These are phyloP conservation scores for Drosophila azteca DNA, from an alignment of 1,140 invertebrate genomes.

Conservation along the genomic window DNA sequence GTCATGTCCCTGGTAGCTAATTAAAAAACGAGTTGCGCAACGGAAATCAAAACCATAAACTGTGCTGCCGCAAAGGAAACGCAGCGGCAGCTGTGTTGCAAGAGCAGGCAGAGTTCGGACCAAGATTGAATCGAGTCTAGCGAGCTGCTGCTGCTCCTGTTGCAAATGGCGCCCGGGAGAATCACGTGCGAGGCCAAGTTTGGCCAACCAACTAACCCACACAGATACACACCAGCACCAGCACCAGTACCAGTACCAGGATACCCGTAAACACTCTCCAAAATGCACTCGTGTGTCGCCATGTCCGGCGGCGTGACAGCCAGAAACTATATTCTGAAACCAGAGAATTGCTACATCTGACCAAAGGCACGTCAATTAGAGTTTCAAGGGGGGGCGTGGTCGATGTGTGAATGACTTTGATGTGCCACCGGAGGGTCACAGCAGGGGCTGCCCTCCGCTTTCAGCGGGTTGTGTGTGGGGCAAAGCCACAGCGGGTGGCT, in stretches of 20 bases:
- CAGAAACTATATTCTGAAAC: constrained; percentile 42
- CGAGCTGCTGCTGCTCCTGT: too few relatives aligned
- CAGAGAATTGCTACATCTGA: constrained; percentile 64
- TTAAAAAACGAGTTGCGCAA: constrained; percentile 48
- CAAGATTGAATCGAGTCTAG: constrained; percentile 32
- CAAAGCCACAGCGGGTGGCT: constrained; percentile 16
- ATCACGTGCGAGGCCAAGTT: constrained; percentile 60
- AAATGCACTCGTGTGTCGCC: constrained; percentile 71
- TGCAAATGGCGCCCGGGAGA: constrained; percentile 20
- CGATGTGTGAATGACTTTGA: constrained; percentile 61
- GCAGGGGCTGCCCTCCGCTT: too few relatives aligned
- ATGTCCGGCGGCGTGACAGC: constrained; percentile 55
- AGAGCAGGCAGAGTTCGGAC: neutral
- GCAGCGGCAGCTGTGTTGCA: constrained; percentile 12
- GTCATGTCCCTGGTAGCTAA: constrained; percentile 39
- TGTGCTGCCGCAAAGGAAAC: constrained; percentile 47
- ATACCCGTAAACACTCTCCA: constrained; percentile 23
- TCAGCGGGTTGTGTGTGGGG: too few relatives aligned
- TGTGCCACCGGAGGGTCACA: constrained; percentile 7
- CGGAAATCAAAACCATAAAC: constrained; percentile 63
- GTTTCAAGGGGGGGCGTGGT: constrained; percentile 44
- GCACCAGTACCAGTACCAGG: neutral
- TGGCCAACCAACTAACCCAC: constrained; percentile 44
- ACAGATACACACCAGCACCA: constrained; percentile 30
- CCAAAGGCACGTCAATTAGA: constrained; percentile 75